These are phyloP conservation scores for Triplophysa tibetana DNA, from an alignment of 2,113 vertebrate genomes.

Conservation along the genomic window DNA sequence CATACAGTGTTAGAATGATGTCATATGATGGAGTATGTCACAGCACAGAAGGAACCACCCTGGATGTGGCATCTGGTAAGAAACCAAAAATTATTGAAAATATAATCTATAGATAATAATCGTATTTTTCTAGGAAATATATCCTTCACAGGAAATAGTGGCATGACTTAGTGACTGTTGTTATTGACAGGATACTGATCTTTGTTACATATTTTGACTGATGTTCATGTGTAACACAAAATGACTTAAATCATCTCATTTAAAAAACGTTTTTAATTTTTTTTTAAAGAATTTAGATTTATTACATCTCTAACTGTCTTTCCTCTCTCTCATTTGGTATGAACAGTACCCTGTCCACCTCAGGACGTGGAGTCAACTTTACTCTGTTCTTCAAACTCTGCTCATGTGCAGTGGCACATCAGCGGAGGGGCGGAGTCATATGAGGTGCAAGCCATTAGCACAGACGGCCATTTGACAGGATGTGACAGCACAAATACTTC, in stretches of 20 bases:
- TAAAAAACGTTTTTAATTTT: too few relatives aligned
- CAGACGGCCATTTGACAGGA: conserved; percentile 47
- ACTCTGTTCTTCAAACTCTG: conserved; percentile 63
- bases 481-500: conserved; percentile 56
- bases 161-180: neutral
- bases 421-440: conserved; percentile 63
- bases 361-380: conserved; percentile 41
- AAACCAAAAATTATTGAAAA: neutral
- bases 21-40: conserved; percentile 64
- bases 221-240: too few relatives aligned
- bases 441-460: conserved; percentile 63
- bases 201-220: too few relatives aligned
- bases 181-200: neutral
- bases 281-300: too few relatives aligned
- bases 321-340: neutral
- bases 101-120: neutral
- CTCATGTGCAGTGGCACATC: conserved; percentile 63
- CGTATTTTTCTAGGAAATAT: neutral
- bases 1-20: conserved; percentile 58
- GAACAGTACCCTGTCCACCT: conserved; percentile 72
- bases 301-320: neutral
- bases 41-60: conserved; percentile 56
- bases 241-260: too few relatives aligned
- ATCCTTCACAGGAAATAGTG: neutral
- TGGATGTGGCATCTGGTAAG: conserved; percentile 68